Percentiles rank a stretch among this genome's conserved stretches.
Evolutionary conservation across 2,888 invertebrate genomes (phyloP).

Genomic region (Hirtodrosophila histrioides): DNA sequence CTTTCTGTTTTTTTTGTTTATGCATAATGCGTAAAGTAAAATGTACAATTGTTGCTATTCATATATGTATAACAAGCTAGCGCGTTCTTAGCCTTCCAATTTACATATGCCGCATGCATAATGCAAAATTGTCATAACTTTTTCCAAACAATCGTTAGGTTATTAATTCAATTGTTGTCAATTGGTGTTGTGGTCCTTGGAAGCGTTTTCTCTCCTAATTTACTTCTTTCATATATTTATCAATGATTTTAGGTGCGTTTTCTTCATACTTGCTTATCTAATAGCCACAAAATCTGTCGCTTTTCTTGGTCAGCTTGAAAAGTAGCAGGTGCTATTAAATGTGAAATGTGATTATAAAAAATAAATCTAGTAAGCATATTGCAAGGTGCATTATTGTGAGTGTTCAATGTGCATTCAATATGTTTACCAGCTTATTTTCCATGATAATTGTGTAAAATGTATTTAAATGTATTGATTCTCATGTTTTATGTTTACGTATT

Average conservation of each 20-base stretch:
- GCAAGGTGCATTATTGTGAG: conserved; percentile 25
- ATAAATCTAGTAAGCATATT: conserved; percentile 61
- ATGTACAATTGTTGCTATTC: conserved; percentile 76
- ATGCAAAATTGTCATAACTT: conserved; percentile 72
- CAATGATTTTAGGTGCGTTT: conserved; percentile 37
- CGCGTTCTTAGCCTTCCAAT: conserved; percentile 51
- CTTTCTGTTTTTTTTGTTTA: conserved; percentile 28
- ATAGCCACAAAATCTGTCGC: conserved; percentile 55
- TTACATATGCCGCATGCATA: conserved; percentile 61
- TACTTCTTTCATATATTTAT: conserved; percentile 23
- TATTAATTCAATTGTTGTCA: conserved; percentile 2
- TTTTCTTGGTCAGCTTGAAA: conserved; percentile 61
- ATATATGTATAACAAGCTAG: conserved; percentile 76
- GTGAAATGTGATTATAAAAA: conserved; percentile 58
- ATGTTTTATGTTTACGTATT: conserved; percentile 21
- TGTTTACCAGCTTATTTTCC: conserved; percentile 60
- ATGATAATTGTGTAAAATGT: conserved; percentile 21
- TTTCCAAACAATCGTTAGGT: conserved; percentile 36
- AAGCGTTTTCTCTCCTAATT: conserved; percentile 23
- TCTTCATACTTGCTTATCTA: conserved; percentile 19
- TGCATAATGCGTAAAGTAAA: conserved; percentile 65
- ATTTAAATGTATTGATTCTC: conserved; percentile 12
- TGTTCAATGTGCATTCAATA: conserved; percentile 37
- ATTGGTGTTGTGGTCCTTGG: conserved; percentile 9
- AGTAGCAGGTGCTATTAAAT: conserved; percentile 58